Percentiles rank a stretch among this genome's conserved stretches.
These are phyloP conservation scores for Chrysocyon brachyurus DNA, from an alignment of 2,797 vertebrate species.

Conservation along the genomic window DNA sequence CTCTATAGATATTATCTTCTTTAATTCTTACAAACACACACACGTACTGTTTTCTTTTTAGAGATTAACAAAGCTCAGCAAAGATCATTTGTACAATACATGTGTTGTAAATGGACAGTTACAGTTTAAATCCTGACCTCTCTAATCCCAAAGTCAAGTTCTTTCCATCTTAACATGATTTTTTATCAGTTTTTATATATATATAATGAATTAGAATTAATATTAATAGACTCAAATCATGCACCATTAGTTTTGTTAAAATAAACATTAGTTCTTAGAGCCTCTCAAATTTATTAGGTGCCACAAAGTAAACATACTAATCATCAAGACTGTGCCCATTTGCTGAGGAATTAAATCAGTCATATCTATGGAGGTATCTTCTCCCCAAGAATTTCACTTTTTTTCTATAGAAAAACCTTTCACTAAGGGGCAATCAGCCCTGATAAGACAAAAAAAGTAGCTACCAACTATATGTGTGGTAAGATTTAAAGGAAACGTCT, in stretches of 20 bases:
- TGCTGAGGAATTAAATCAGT: conserved; percentile 59
- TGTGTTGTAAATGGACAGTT: background rate
- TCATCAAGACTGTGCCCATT: background rate
- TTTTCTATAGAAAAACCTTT: conserved; percentile 33
- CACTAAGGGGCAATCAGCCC: background rate
- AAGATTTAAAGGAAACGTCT: conserved; percentile 30
- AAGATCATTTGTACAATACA: background rate
- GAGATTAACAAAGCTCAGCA: background rate
- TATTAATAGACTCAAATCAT: background rate
- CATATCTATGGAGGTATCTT: background rate
- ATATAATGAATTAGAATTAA: background rate
- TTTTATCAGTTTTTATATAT: background rate
- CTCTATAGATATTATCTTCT: background rate
- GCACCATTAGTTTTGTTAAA: background rate
- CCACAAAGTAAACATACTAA: conserved; percentile 50
- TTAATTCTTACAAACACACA: background rate
- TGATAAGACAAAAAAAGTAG: background rate
- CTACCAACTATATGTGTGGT: background rate
- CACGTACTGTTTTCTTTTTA: background rate
- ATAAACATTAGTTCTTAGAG: conserved; percentile 52
- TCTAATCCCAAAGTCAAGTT: conserved; percentile 42
- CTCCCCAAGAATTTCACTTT: conserved; percentile 19
- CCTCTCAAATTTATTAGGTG: conserved; percentile 71
- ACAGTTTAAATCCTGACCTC: background rate
- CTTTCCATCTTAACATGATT: background rate